Base-by-base conservation (phyloP, 2,113 vertebrate genomes). In the Psilopsiagon aymara region DNA sequence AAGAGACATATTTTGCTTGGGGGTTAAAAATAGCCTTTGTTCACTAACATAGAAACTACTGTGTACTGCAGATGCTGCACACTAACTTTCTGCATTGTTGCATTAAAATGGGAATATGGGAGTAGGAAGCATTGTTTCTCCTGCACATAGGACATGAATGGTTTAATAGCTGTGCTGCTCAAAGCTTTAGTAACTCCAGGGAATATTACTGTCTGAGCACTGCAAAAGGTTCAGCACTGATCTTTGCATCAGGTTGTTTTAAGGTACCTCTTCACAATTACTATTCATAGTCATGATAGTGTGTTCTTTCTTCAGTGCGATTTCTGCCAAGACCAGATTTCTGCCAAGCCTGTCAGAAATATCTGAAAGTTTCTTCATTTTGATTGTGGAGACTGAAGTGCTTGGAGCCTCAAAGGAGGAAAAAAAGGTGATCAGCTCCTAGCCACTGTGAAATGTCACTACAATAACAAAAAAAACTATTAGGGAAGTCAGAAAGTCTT, bases 91-190 rank as follows among this genome's bases (percentile, higher is more conserved):
- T 87, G 35, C 52, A 76, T 84, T 39, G 44, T 25, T 41, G 39
- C 19, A 21, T 43, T 43, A 59, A 55, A 94, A 41, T 1, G 11
- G 55, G 33, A 75, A 47, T 15, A 46, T 25, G 31, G 16, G 78
- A 82, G 55, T 31, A 84, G 76, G 24, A 29, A n/a, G 28, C 2
- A 10, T 59, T 31, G 4, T 62, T 95, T 51, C 29, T 86, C 20
- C 55, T 78, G 5, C 17, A 18, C 2, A 1, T 0, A 47, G 47
- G 24, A 47, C 11, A 17, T 2, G 2, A 60, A 43, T 13, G 23
- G 28, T 88, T 69, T 70, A 76, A 28, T 23, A 17, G 39, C 18
- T 73, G 43, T 3, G 0, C 43, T 71, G 29, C 51, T 81, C 64
- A 81, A 23, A 77, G 9, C 64, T n/a, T 44, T 47, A 37, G 43